phyloP scores from a whole-genome alignment of 2,113 vertebrate species.

The Platysteira castanea region DNA sequence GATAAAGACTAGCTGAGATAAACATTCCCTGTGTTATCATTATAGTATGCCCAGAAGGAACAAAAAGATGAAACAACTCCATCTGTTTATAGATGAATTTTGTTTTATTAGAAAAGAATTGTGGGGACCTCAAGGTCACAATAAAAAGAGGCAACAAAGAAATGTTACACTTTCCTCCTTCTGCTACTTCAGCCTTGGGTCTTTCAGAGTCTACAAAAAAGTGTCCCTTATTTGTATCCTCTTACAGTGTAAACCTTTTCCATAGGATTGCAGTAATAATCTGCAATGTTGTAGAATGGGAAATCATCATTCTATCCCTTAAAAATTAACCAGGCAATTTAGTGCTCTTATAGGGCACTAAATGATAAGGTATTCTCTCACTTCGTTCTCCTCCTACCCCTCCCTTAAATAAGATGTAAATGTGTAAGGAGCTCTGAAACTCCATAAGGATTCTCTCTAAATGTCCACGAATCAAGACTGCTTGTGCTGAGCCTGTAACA shows the following conservation, averaged over 20 bases:
- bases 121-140: background rate
- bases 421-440: background rate
- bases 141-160: background rate
- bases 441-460: background rate
- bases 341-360: background rate
- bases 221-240: background rate
- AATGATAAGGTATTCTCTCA: background rate
- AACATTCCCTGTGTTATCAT: background rate
- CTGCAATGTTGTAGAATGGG: background rate
- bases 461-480: background rate
- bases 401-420: background rate
- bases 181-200: background rate
- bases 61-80: background rate
- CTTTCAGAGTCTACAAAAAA: background rate
- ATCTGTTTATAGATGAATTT: constrained; percentile 11
- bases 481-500: background rate
- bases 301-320: background rate
- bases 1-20: constrained; percentile 4
- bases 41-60: background rate
- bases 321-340: background rate
- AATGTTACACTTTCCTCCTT: background rate
- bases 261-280: background rate
- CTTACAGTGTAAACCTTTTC: background rate
- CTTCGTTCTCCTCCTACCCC: background rate
- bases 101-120: constrained; percentile 2